Evolutionary conservation across 2,888 invertebrate species (phyloP), one percentile per base, ranked within the genome.

Genomic region (Drosophila sordidula): DNA sequence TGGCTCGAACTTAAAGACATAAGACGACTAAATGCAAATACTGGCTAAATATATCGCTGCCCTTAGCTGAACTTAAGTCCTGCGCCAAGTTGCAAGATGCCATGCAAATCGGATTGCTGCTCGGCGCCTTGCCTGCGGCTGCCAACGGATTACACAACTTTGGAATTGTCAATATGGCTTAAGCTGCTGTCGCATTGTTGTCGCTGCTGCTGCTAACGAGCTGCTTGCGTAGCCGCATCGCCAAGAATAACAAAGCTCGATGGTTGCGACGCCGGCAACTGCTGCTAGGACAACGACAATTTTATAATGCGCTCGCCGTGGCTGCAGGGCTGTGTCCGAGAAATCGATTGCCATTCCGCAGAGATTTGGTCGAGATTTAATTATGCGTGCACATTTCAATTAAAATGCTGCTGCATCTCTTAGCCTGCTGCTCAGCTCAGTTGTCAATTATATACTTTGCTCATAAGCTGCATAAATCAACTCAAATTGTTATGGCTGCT

Each of bases 21-120:
- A 87, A 88, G 81, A 70, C 73, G 63, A 76, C 75, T 87, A 65
- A 70, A 87, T 81, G 88, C 77, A 87, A 88, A 83, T 85, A 64
- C 70, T 78, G 70, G 61, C 67, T 65, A 80, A 88, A 87, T 77
- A 85, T 83, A 87, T 83, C 73, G 80, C 65, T 75, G 69, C 62
- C 52, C 58, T 50, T 38, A 66, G 55, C 70, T 29, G 36, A 65
- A 55, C 62, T 75, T 59, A 66, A 71, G 58, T 63, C 56, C 49
- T 59, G 36, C 61, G 47, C 36, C 61, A 63, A 65, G 50, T 64
- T 56, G 72, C 61, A 61, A 51, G 64, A 49, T 56, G 45, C 64
- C 54, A 69, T 71, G 70, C 77, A 80, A 80, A 78, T 79, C 82
- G 69, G 75, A 74, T 85, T 77, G 61, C 32, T 11, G 26, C 22